Percentiles rank a stretch among this genome's conserved stretches.
Conservation (phyloP, 2,797 vertebrate species). For the Sciaenops ocellatus region DNA sequence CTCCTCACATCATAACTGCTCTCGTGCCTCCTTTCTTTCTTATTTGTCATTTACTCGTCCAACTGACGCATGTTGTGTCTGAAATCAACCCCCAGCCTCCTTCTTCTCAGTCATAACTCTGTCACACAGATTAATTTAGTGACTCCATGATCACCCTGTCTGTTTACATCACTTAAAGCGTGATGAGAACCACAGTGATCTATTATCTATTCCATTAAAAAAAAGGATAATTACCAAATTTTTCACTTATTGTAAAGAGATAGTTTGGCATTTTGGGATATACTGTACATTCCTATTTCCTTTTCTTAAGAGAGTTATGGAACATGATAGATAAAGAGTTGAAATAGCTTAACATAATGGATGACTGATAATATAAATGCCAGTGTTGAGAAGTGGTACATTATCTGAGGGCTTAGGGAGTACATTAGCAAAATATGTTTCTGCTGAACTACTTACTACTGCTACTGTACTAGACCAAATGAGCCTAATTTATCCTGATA, state of each 20-base stretch:
- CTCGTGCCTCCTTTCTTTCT: slow-evolving; percentile 8
- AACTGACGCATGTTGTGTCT: background rate
- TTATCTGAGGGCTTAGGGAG: background rate
- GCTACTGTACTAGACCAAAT: too few relatives aligned
- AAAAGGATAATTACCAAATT: background rate
- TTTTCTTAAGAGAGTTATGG: too few relatives aligned
- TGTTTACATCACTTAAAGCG: background rate
- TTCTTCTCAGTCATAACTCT: background rate
- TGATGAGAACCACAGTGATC: background rate
- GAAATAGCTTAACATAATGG: background rate
- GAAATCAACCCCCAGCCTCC: background rate
- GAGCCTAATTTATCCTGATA: background rate
- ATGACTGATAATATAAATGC: background rate
- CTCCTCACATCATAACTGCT: slow-evolving; percentile 34
- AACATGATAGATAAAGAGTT: background rate
- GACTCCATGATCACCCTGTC: background rate
- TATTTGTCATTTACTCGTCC: background rate
- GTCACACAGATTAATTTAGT: background rate
- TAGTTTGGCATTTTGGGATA: too few relatives aligned
- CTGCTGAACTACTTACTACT: too few relatives aligned
- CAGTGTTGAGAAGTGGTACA: background rate
- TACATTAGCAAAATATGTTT: background rate
- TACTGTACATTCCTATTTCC: too few relatives aligned
- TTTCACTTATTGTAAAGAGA: background rate
- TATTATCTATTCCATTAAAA: background rate